Evolutionary conservation across 2,888 invertebrate species (phyloP).

Genomic region (Drosophila helvetica): DNA sequence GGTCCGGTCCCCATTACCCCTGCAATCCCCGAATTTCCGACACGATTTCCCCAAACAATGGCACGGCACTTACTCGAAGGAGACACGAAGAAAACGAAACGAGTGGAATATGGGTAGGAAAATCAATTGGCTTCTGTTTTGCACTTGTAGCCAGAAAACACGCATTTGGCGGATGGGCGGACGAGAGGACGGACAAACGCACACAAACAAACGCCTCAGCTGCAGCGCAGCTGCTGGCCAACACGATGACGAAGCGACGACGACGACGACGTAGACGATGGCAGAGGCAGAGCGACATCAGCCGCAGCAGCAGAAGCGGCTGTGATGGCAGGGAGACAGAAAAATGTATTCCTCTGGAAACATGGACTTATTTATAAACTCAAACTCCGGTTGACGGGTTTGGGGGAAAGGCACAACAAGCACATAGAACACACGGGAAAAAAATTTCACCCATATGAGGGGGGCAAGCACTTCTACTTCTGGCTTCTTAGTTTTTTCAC

Average conservation of each 20-base stretch:
- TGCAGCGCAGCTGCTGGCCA: conserved; percentile 64
- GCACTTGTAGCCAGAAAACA: conserved; percentile 71
- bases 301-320: conserved; percentile 2
- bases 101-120: conserved; percentile 60
- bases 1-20: conserved; percentile 39
- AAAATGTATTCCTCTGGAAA: conserved; percentile 75
- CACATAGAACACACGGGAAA: conserved; percentile 69
- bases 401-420: conserved; percentile 46
- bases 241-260: conserved; percentile 65
- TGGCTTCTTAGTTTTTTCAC: conserved; percentile 70
- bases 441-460: conserved; percentile 73
- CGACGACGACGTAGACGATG: conserved; percentile 25
- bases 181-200: conserved; percentile 41
- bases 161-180: conserved; percentile 56
- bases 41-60: conserved; percentile 3
- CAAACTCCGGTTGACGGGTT: conserved; percentile 73
- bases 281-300: conserved; percentile 3
- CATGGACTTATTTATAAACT: conserved; percentile 80
- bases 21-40: conserved; percentile 31
- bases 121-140: conserved; percentile 76
- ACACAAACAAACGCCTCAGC: conserved; percentile 60
- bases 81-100: conserved; percentile 22
- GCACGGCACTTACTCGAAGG: conserved; percentile 49
- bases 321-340: neutral
- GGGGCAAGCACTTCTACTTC: conserved; percentile 72